These are phyloP conservation scores for Leucophenga montana DNA, from an alignment of 2,888 invertebrate species.

Conservation along the genomic window DNA sequence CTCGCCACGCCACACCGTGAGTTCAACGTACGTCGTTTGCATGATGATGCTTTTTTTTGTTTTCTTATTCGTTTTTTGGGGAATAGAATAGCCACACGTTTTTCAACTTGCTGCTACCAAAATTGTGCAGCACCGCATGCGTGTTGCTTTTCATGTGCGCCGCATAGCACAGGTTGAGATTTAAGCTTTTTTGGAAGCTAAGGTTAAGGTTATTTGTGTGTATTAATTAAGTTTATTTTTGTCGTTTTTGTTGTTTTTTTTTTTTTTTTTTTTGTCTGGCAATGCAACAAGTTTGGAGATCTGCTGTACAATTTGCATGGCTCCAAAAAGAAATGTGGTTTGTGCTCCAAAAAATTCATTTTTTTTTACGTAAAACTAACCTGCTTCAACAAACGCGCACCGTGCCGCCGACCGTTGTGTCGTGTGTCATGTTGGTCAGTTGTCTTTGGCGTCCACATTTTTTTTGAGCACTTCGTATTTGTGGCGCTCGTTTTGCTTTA, in stretches of 20 bases:
- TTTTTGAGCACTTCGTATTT: neutral
- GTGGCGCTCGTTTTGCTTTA: slow-evolving; percentile 55
- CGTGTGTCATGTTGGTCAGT: slow-evolving; percentile 9
- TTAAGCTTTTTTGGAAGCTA: slow-evolving; percentile 72
- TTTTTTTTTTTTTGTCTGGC: too few relatives aligned
- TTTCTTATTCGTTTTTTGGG: slow-evolving; percentile 33
- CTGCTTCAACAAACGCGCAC: neutral
- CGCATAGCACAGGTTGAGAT: slow-evolving; percentile 69
- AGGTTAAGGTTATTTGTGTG: slow-evolving; percentile 68
- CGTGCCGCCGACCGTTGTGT: neutral
- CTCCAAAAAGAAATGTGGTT: too few relatives aligned
- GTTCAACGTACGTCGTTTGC: slow-evolving; percentile 15
- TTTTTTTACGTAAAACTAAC: neutral
- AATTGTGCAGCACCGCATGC: slow-evolving; percentile 28
- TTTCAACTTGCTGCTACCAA: slow-evolving; percentile 33
- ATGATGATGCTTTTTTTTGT: neutral
- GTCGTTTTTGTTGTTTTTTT: neutral
- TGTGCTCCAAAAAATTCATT: neutral
- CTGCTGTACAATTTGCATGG: neutral
- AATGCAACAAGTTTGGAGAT: too few relatives aligned
- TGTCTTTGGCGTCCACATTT: slow-evolving; percentile 2
- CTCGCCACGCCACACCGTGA: too few relatives aligned
- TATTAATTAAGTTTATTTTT: slow-evolving; percentile 23
- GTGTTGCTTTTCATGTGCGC: slow-evolving; percentile 57
- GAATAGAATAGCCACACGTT: slow-evolving; percentile 15